These are phyloP conservation scores for Dallia pectoralis DNA, from an alignment of 2,797 vertebrate species.

Conservation along the genomic window DNA sequence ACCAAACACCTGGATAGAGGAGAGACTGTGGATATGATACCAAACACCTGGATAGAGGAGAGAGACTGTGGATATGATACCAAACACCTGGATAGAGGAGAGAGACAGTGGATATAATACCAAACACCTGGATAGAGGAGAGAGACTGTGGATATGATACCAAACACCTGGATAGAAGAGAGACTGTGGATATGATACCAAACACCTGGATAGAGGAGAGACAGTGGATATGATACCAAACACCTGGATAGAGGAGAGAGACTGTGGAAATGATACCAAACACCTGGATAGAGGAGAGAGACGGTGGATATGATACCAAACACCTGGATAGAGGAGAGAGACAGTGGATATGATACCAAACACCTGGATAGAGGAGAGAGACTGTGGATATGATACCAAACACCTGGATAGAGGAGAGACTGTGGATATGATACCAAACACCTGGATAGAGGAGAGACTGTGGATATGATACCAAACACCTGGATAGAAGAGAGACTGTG, in stretches of 20 bases:
- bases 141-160: conserved; percentile 91
- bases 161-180: conserved; percentile 81
- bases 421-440: conserved; percentile 96
- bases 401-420: conserved; percentile 80
- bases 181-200: no score
- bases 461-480: no score
- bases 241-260: conserved; percentile 75
- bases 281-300: conserved; percentile 75
- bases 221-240: conserved; percentile 97
- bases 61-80: conserved; percentile 91
- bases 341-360: conserved; percentile 97
- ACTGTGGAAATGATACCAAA: conserved; percentile 97
- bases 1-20: no score
- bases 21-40: conserved; percentile 91
- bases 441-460: conserved; percentile 66
- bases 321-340: conserved; percentile 75
- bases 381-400: conserved; percentile 97
- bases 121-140: conserved; percentile 83
- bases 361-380: conserved; percentile 75
- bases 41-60: conserved; percentile 83
- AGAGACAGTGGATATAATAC: conserved; percentile 91
- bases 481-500: conserved; percentile 83
- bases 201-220: no score
- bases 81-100: conserved; percentile 83
- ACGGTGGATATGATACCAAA: conserved; percentile 97